Evolutionary conservation across 2,113 vertebrate genomes (phyloP), one percentile per base, ranked within the genome.

Genomic region (Chionomys nivalis): DNA sequence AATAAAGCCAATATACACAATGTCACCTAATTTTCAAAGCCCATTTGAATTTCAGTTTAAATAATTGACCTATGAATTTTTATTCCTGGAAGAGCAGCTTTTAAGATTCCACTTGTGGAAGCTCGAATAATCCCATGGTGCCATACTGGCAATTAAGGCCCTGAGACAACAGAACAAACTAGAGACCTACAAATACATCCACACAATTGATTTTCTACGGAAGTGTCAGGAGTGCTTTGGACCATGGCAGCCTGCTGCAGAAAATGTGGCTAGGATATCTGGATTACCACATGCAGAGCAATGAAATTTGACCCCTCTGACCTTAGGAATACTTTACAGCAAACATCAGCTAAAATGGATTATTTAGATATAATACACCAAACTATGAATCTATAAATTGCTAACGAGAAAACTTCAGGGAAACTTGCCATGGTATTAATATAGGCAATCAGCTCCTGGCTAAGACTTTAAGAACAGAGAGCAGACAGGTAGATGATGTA

Each of bases 1-100:
- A 87, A 87, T 79, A 91, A 91, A 79, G 13, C 4, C 31, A 75
- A 5, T 79, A 16, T 96, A 94, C 73, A 92, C 5, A 90, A 7
- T 58, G 58, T 2, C 7, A 21, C 47, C 12, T 55, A 90, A 9
- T n/a, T 89, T 92, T 78, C 72, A 85, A 93, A 47, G 23, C 23
- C n/a, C 79, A 81, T 87, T 91, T 66, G 75, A 73, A 91, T 70
- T 3, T 91, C 24, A 75, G 3, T 36, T 89, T 95, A 58, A 94
- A 26, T 68, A 44, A 11, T 87, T 90, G 58, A 0, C 66, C 17
- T 55, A 17, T 73, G n/a, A 31, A 33, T 36, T 78, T 92, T 44
- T 28, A 52, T 33, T 78, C 61, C 7, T 70, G 17, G 33, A 31
- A 49, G 17, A 87, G 31, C 31, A 86, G 36, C 11, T 39, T 85